Evolutionary conservation across 2,888 invertebrate genomes (phyloP), one percentile per base, ranked within the genome.

Genomic region (Iphiclides podalirius): DNA sequence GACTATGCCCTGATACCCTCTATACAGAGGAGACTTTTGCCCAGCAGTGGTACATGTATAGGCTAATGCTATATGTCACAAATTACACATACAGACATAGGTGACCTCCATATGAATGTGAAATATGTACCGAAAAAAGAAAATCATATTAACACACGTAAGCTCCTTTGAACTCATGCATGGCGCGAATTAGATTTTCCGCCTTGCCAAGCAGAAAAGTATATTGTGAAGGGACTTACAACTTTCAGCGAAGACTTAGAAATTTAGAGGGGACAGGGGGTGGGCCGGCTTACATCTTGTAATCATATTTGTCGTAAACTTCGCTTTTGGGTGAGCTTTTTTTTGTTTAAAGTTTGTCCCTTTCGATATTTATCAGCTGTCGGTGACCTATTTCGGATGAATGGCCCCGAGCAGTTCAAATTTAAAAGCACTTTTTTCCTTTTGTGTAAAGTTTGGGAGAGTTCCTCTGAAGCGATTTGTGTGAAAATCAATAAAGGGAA

Each of bases 161-260:
- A 34, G 55, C n/a, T n/a, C 52, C 31, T 38, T 38, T 43, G 23
- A 16, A 17, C 26, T 33, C 36, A 34, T 38, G 34, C 52, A 67
- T 63, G 66, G 59, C 61, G 63, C 62, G 72, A 78, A 78, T 82
- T 76, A 77, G 66, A 77, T 80, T 79, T 79, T 77, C 70, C 63
- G 63, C 77, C 73, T 60, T 63, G 62, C 68, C 51, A 68, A 56
- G 64, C 63, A 72, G 76, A 80, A 82, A 75, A 80, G 75, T 63
- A 60, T 53, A 57, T 55, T 51, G 47, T 17, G 49, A 55, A 60
- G 59, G 63, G 61, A 64, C 70, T 61, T 57, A 52, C 49, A 65
- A 65, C 61, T 63, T 55, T 48, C 49, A 23, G 31, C 47, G 53
- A 26, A 40, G 35, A 39, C 38, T 53, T 38, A 56, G 53, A 47